Evolutionary conservation across 1,140 invertebrate genomes (phyloP), one percentile per base, ranked within the genome.

Genomic region (Radopholus similis): DNA sequence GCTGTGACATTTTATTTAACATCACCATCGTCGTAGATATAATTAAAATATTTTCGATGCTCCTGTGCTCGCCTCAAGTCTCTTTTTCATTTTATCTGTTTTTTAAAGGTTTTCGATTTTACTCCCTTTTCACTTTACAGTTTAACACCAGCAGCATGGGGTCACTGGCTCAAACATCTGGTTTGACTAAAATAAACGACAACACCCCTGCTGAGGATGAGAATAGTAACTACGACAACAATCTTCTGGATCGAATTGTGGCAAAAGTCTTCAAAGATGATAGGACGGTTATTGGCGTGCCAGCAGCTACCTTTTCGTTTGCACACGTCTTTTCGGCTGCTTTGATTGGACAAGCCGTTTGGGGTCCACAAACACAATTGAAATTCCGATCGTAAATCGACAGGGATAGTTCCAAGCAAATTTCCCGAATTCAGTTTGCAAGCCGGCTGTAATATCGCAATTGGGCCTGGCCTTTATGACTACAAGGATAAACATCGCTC

Each of bases 381-480:
- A 6, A 51, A 51, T 26, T 51, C 30, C 47, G 21, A 26, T 2
- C 34, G 58, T 26, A 62, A 59, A 38, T 28, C 30, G 56, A 40
- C 13, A 13, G 0, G 23, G 26, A 21, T 47, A 13, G 9, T 18
- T 60, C 26, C 6, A 9, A 23, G 15, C 0, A 26, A 37, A 30
- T 60, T 30, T 28, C 44, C 11, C 28, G 26, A 13, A 60, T 34
- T 44, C 9, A 47, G 26, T 44, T 34, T 62, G 28, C 11, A 11
- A 21, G 47, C 30, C 21, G 38, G 26, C 23, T 62, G 58, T 28
- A 34, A 21, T 18, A 49, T 62, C 30, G 18, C 37, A n/a, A 2
- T 62, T 51, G 58, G 58, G n/a, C 58, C 58, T 2, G 58, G 58
- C 15, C 21, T 49, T 32, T 62, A 62, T 28, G 58, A 62, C 15